Base-by-base conservation (phyloP, 2,888 invertebrate genomes). In the Clistopyga incitator region DNA sequence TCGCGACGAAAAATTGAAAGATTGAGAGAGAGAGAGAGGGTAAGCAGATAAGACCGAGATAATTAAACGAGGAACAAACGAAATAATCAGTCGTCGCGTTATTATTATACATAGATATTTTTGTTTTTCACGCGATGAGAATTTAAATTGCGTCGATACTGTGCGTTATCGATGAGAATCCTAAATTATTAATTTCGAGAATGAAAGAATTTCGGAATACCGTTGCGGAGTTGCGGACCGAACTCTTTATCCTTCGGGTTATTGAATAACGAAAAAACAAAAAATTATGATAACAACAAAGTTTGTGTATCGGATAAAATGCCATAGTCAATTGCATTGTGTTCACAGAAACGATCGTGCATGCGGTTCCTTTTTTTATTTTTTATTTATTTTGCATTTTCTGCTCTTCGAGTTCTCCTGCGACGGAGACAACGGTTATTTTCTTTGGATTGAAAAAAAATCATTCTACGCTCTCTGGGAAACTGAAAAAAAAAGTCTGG, bases 101-200 rank as follows among this genome's bases (percentile, higher is more conserved):
- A 82, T 70, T 84, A 79, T 82, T 64, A 76, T 54, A 50, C 47
- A 61, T 76, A 38, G 71, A 64, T 65, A 45, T 34, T 72, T 56
- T 70, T 71, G 3, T 77, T 77, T 59, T 8, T 68, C 52, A 78
- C 77, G 81, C 67, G 54, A 75, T 65, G 80, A 78, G 67, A 80
- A 72, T 25, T 45, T n/a, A 38, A 78, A 70, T 79, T 70, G 56
- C 52, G 56, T 72, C 50, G 56, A 78, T 65, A 76, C 56, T n/a
- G 65, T 25, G 65, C 67, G 54, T 61, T 52, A 74, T 76, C 68
- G 47, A 52, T 83, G 71, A 47, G 59, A 83, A 81, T 85, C 78
- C 78, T 83, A 83, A 78, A 83, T 83, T 83, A 79, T 83, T 81
- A 72, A 78, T 76, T 83, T 74, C 59, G 47, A 56, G 68, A 78